Evolutionary conservation across 1,140 invertebrate species (phyloP).

Genomic region (Drosophila burlai): DNA sequence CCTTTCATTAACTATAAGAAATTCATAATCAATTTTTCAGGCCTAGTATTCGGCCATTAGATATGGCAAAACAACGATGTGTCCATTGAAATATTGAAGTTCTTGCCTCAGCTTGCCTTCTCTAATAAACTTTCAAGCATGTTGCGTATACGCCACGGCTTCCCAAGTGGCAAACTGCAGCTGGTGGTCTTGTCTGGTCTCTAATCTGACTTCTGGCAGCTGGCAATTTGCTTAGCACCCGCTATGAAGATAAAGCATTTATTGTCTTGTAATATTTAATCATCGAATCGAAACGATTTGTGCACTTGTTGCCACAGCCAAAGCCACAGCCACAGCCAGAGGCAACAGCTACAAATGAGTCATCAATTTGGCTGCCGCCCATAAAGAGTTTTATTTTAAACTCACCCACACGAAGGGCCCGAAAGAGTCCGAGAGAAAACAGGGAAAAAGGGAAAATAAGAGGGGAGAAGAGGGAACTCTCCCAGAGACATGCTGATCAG

Average conservation of each 20-base stretch:
- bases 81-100: background rate
- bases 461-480: background rate
- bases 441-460: background rate
- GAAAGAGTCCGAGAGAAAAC: conserved; percentile 1
- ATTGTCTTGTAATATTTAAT: conserved; percentile 83
- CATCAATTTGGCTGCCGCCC: conserved; percentile 67
- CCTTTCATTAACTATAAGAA: background rate
- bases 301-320: conserved; percentile 65
- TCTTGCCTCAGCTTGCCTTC: too few relatives aligned
- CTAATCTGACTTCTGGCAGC: conserved; percentile 73
- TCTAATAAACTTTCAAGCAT: background rate
- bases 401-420: conserved; percentile 50
- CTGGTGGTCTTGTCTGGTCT: conserved; percentile 48
- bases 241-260: conserved; percentile 75
- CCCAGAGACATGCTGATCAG: conserved; percentile 53
- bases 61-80: too few relatives aligned
- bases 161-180: background rate
- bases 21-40: too few relatives aligned
- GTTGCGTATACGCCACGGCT: conserved; percentile 32
- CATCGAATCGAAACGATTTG: conserved; percentile 61
- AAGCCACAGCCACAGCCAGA: background rate
- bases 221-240: conserved; percentile 73
- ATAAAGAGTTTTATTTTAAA: conserved; percentile 67
- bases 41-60: background rate
- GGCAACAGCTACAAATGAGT: conserved; percentile 62